phyloP scores from a whole-genome alignment of 2,888 invertebrate genomes.

The Hyles lineata region DNA sequence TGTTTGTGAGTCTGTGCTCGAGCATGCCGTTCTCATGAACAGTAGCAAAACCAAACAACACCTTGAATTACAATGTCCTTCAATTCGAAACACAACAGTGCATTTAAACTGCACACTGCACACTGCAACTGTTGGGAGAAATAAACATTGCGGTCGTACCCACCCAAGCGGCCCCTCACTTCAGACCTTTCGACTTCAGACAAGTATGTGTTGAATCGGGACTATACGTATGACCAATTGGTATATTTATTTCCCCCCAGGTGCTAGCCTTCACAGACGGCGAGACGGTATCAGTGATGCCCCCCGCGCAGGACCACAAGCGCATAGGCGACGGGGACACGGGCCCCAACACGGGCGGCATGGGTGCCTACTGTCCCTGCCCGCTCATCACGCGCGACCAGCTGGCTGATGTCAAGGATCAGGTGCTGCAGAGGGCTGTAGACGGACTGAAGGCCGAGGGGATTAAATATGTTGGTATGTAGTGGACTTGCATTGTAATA shows the following conservation, averaged over 20 bases:
- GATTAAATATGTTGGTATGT: slow-evolving; percentile 91
- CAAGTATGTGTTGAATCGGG: too few species aligned
- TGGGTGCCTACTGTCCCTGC: slow-evolving; percentile 98
- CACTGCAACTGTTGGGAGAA: too few species aligned
- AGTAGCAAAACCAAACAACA: too few species aligned
- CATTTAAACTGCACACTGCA: too few species aligned
- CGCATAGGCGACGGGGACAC: slow-evolving; percentile 93
- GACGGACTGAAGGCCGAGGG: slow-evolving; percentile 92
- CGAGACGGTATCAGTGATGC: slow-evolving; percentile 91
- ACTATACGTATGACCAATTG: too few species aligned
- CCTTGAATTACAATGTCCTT: too few species aligned
- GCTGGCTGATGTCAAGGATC: slow-evolving; percentile 86
- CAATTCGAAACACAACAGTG: too few species aligned
- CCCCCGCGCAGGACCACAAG: slow-evolving; percentile 98
- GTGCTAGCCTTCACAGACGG: slow-evolving; percentile 96
- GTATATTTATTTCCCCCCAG: slow-evolving; percentile 63
- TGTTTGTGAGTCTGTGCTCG: too few species aligned
- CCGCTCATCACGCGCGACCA: slow-evolving; percentile 89
- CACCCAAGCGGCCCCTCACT: too few species aligned
- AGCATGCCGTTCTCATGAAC: too few species aligned
- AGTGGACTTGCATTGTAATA: neutral
- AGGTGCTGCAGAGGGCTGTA: slow-evolving; percentile 92
- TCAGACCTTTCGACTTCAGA: too few species aligned
- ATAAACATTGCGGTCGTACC: too few species aligned
- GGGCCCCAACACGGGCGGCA: slow-evolving; percentile 99